Base-by-base conservation (phyloP, 2,888 invertebrate genomes). In the Cantharis rustica region DNA sequence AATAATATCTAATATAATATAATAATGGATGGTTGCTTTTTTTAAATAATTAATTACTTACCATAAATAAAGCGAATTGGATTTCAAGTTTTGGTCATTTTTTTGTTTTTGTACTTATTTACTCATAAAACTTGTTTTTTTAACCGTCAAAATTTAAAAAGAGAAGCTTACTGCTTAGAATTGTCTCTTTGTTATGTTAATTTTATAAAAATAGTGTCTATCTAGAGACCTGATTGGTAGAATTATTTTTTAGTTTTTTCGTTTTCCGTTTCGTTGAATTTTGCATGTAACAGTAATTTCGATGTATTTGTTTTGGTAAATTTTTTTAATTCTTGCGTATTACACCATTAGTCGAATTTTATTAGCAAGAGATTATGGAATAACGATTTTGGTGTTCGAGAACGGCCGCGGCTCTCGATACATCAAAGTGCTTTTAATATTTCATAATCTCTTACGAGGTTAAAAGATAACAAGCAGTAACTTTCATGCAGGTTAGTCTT, bases 91-190 rank as follows among this genome's bases (percentile, higher is more conserved):
- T 66, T n/a, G 23, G 64, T 66, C 64, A 20, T 66, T 47, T 17
- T n/a, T 66, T 66, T 23, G 13, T 17, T 66, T 66, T 10, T 66
- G 26, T 27, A 27, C 26, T 27, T 11, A 31, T 69, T n/a, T 63
- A 74, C 17, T 16, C 69, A 16, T 63, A 63, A 63, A 63, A 68
- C 63, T 68, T 71, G 62, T 61, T 64, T 72, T 68, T 16, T 75
- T 47, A 47, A 47, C 47, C 47, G 72, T 61, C 23, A 20, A 15
- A 70, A 68, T 75, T 75, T 61, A 23, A 69, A 26, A 72, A 79
- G 78, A 83, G 82, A 82, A 87, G 86, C 87, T 87, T 87, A 83
- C 85, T 85, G 87, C 87, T 86, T 87, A 85, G 85, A 86, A 82
- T 80, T 77, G 77, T 79, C 79, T 47, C 47, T 80, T 81, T 78